Evolutionary conservation across 2,113 vertebrate genomes (phyloP), one percentile per base, ranked within the genome.

Genomic region (Noctilio leporinus): DNA sequence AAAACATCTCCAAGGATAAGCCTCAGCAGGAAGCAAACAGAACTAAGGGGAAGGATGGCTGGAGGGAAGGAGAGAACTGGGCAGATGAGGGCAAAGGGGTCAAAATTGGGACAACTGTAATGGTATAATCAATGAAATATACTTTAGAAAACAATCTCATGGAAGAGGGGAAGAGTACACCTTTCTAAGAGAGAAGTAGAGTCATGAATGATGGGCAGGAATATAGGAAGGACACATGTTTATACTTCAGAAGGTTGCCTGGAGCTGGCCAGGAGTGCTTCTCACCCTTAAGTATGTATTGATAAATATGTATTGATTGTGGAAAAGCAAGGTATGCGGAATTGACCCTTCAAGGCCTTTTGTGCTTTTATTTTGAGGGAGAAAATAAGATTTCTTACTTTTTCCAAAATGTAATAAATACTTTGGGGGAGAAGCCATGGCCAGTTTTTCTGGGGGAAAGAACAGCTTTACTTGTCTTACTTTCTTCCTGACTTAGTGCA

Each of bases 291-390:
- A 84, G 76, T 89, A 93, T 93, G 15, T 80, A 86, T 73, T 53
- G 64, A 82, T 49, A n/a, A 84, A 81, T 89, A 93, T 93, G 15
- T 80, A 86, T 73, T 53, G 64, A 82, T 49, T 51, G 35, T 55
- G 64, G 16, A 72, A 17, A 86, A 43, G 26, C 45, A 88, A 64
- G 26, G 28, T 80, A 89, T 75, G 35, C 16, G 94, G 33, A 73
- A 78, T 35, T 96, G 84, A 95, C 38, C 47, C 28, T 88, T 94
- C 69, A 93, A 82, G 53, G 24, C 72, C 22, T n/a, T 33, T 76
- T 89, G 80, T 84, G 47, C 35, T 62, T 73, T 67, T 86, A 85
- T 69, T 40, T 2, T 0, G 9, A 5, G 6, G 8, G 35, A 45
- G 57, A 47, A 76, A 75, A 43, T 45, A 7, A 62, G 59, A 62